These are phyloP conservation scores for Brotogeris chrysoptera DNA, from an alignment of 2,797 vertebrate species.

Conservation along the genomic window DNA sequence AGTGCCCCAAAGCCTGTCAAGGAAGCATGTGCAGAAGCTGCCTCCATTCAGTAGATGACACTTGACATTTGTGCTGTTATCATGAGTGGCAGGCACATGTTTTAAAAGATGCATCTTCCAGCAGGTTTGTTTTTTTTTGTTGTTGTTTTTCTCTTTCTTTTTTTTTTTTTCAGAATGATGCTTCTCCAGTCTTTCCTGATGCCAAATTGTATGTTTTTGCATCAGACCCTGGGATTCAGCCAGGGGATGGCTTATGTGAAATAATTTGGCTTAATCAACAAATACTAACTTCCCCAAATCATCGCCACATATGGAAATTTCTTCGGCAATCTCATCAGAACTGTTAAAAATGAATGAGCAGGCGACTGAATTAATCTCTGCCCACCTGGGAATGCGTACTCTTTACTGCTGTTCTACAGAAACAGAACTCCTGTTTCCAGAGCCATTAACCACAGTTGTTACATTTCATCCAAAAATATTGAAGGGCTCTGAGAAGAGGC, in stretches of 20 bases:
- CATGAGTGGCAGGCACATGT: fast-evolving
- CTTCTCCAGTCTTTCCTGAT: background rate
- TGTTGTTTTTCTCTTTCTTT: too few species aligned
- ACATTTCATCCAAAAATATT: background rate
- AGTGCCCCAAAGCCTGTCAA: background rate
- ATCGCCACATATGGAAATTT: background rate
- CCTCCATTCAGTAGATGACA: background rate
- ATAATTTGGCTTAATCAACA: background rate
- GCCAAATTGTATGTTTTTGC: background rate
- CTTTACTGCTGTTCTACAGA: background rate
- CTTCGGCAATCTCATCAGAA: background rate
- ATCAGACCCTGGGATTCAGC: background rate
- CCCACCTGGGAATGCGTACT: background rate
- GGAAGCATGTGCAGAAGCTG: background rate
- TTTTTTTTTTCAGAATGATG: fast-evolving
- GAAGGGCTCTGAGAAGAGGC: background rate
- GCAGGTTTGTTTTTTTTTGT: background rate
- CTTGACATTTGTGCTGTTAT: fast-evolving
- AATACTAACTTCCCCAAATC: background rate
- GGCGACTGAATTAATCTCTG: background rate
- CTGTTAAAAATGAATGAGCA: background rate
- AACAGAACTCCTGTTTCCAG: background rate
- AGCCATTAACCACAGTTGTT: background rate
- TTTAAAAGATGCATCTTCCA: background rate
- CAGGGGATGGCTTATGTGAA: background rate